Evolutionary conservation across 1,140 invertebrate species (phyloP).

Genomic region (Macrotrachela quadricornifera): DNA sequence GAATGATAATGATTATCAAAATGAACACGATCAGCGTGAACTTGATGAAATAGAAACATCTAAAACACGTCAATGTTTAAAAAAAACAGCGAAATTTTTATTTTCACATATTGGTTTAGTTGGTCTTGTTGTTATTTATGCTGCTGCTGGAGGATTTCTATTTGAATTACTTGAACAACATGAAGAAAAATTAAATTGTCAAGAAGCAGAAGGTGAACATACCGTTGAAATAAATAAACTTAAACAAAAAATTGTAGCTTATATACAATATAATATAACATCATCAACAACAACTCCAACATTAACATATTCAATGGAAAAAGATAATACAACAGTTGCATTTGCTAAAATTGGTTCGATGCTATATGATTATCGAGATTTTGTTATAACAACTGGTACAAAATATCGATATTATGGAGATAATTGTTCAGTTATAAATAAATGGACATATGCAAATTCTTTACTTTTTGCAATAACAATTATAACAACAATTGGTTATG

Average conservation of each 20-base stretch:
- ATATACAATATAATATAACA: too few species aligned
- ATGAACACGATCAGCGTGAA: too few species aligned
- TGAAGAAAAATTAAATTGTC: slow-evolving; percentile 32
- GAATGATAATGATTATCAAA: too few species aligned
- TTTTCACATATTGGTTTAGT: slow-evolving; percentile 83
- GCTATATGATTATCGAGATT: neutral
- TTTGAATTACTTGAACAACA: slow-evolving; percentile 68
- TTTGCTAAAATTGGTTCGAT: slow-evolving; percentile 1
- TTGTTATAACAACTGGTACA: too few species aligned
- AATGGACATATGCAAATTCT: slow-evolving; percentile 35
- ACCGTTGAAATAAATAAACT: too few species aligned
- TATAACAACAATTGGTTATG: slow-evolving; percentile 80
- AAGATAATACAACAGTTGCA: slow-evolving; percentile 6
- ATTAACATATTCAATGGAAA: neutral
- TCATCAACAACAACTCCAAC: too few species aligned
- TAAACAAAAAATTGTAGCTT: too few species aligned
- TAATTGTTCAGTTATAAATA: neutral
- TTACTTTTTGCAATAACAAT: slow-evolving; percentile 76
- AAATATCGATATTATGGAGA: neutral
- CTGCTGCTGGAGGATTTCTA: slow-evolving; percentile 72
- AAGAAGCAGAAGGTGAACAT: slow-evolving; percentile 2
- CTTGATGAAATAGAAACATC: too few species aligned
- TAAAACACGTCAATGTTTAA: neutral
- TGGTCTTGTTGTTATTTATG: slow-evolving; percentile 67
- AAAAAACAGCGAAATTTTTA: neutral